Evolutionary conservation across 2,888 invertebrate species (phyloP).

Genomic region (Gari tellinella): DNA sequence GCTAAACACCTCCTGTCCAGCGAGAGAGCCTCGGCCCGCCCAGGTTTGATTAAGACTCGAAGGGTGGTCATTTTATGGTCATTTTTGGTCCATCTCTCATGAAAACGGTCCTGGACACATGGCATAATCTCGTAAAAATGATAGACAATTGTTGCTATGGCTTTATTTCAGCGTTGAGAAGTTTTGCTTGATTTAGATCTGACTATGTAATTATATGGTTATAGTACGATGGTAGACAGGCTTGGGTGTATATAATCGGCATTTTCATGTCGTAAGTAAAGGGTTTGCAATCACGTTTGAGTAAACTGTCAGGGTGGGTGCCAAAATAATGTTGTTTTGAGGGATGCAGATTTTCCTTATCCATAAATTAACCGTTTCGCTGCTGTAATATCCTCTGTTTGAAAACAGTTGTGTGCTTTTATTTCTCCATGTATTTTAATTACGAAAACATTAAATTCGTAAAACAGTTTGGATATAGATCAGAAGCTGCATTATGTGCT

Average conservation of each 20-base stretch:
- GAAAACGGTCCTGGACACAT: conserved; percentile 37
- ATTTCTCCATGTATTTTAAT: too few species aligned
- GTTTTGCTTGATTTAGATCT: conserved; percentile 32
- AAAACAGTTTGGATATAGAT: too few species aligned
- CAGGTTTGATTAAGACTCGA: conserved; percentile 42
- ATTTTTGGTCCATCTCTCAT: conserved; percentile 46
- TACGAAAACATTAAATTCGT: too few species aligned
- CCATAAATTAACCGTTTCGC: too few species aligned
- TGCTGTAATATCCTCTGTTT: too few species aligned
- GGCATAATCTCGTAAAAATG: conserved; percentile 38
- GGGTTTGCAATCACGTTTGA: conserved; percentile 19
- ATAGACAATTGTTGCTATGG: conserved; percentile 55
- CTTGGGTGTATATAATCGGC: conserved; percentile 35
- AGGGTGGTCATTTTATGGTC: conserved; percentile 52
- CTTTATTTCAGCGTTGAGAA: conserved; percentile 16
- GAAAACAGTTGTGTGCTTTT: too few species aligned
- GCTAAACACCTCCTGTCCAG: conserved; percentile 26
- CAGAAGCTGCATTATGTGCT: too few species aligned
- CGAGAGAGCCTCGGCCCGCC: conserved; percentile 32
- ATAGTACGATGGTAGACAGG: background rate
- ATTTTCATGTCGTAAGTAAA: conserved; percentile 31
- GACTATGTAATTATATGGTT: conserved; percentile 21
- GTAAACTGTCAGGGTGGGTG: conserved; percentile 24
- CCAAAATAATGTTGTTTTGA: conserved; percentile 9
- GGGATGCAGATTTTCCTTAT: background rate